Conservation (phyloP, 2,113 vertebrate genomes). For the Oryzias javanicus region DNA sequence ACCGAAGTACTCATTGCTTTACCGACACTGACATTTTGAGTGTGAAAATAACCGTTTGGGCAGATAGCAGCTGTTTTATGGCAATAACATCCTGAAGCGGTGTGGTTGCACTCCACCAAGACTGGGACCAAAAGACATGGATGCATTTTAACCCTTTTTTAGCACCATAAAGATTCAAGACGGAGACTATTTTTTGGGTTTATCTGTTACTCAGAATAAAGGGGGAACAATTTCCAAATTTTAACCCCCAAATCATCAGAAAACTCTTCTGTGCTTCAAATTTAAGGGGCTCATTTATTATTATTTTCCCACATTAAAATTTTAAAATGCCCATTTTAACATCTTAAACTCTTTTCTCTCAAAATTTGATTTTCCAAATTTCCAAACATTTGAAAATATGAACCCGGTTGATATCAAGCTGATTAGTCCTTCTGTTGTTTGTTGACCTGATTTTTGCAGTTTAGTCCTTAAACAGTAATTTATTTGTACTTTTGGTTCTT, state of each 20-base stretch:
- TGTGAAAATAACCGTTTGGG: conserved; percentile 35
- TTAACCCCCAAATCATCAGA: conserved; percentile 46
- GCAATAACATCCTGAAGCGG: conserved; percentile 69
- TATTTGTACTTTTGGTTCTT: conserved; percentile 74
- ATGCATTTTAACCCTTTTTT: conserved; percentile 66
- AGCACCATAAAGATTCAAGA: conserved; percentile 36
- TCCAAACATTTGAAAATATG: conserved; percentile 42
- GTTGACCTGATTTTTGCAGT: conserved; percentile 57
- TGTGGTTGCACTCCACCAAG: conserved; percentile 57
- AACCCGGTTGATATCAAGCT: conserved; percentile 49
- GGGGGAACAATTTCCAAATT: conserved; percentile 23
- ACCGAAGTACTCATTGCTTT: conserved; percentile 55
- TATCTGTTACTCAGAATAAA: conserved; percentile 10
- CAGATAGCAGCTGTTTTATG: conserved; percentile 43
- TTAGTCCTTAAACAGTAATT: conserved; percentile 75
- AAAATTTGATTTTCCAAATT: conserved; percentile 35
- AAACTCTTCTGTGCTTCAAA: conserved; percentile 48
- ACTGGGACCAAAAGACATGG: conserved; percentile 69
- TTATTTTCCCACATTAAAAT: conserved; percentile 63
- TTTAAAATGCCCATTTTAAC: conserved; percentile 60
- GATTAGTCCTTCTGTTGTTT: conserved; percentile 54
- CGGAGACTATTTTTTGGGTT: conserved; percentile 12
- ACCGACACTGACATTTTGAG: conserved; percentile 46
- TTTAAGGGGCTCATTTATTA: conserved; percentile 29
- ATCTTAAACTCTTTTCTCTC: conserved; percentile 52